phyloP scores from a whole-genome alignment of 2,113 vertebrate species.

The Microcebus griseorufus region DNA sequence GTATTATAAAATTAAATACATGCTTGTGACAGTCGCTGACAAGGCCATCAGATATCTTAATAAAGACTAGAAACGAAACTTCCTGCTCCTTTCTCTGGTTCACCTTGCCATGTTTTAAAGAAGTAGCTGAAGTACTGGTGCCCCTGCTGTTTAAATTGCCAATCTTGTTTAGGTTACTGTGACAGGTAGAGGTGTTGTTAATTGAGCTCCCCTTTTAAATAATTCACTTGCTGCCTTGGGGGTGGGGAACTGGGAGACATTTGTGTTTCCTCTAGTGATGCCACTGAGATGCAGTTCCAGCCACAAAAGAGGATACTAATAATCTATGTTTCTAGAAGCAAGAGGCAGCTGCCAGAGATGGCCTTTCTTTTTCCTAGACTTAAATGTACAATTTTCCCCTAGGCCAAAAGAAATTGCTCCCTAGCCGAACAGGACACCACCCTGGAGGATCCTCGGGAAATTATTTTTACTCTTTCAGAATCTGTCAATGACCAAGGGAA shows the following conservation, averaged over 20 bases:
- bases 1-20: not conserved
- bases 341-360: not conserved
- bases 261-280: not conserved
- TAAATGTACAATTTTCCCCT: constrained; percentile 17
- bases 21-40: not conserved
- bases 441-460: not conserved
- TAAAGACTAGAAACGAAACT: not conserved
- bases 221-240: constrained; percentile 20
- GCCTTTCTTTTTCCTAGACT: not conserved
- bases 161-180: not conserved
- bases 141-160: not conserved
- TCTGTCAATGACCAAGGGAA: not conserved
- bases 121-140: not conserved
- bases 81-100: not conserved
- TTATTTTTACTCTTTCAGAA: not conserved
- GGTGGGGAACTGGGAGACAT: not conserved
- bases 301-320: not conserved
- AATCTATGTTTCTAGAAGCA: not conserved
- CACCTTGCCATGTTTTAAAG: not conserved
- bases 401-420: constrained; percentile 63
- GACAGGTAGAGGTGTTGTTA: not conserved
- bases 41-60: not conserved
- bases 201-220: constrained; percentile 52
- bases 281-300: not conserved
- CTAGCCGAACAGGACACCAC: not conserved